Evolutionary conservation across 30 jellyfish, hydroid and myxozoan species (phyloP), one percentile per base, ranked within the genome.

Genomic region (Mastigias papua): DNA sequence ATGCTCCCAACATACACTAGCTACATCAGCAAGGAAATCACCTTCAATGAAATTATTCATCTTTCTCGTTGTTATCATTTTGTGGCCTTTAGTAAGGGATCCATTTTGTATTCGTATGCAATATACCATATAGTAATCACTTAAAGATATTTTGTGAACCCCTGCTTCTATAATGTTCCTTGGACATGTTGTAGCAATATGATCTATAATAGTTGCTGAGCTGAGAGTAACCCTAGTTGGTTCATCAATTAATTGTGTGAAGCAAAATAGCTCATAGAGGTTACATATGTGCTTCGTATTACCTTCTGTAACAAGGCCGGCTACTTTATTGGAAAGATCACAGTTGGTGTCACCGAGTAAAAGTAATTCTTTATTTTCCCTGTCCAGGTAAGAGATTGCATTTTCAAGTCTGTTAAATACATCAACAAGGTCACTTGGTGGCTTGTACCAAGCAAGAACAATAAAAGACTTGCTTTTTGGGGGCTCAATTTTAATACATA

Each of bases 1-100:
- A 63, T 33, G 90, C 82, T 80, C 83, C 90, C 70, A 80, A 65
- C 85, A 82, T 66, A 82, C 72, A 77, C 80, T 66, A 69, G 81
- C 50, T 29, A 71, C 87, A 84, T 84, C 80, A 31, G 87, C 87
- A 57, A 84, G 87, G 87, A 84, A 84, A 28, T 77, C 80, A 16
- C 33, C 80, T 37, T 69, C 80, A 27, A n/a, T n/a, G 62, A 69
- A 46, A 69, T 32, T 84, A 22, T 26, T 84, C 86, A 84, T 71
- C 61, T 69, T 66, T 13, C 84, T 46, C 1, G 91, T 46, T 82
- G 42, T 84, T 77, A 42, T 84, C 80, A 84, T 42, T 84, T 84
- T 69, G 32, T 28, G 93, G 86, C 76, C 87, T 69, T 42, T 42
- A 15, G 54, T 42, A 42, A 42, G 7, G 54, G 54, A 42, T 42